A percentile compares a stretch with the other conserved stretches of the same genome.
Evolutionary conservation across 2,797 vertebrate genomes (phyloP).

Genomic region (Sebastes hubbsi): DNA sequence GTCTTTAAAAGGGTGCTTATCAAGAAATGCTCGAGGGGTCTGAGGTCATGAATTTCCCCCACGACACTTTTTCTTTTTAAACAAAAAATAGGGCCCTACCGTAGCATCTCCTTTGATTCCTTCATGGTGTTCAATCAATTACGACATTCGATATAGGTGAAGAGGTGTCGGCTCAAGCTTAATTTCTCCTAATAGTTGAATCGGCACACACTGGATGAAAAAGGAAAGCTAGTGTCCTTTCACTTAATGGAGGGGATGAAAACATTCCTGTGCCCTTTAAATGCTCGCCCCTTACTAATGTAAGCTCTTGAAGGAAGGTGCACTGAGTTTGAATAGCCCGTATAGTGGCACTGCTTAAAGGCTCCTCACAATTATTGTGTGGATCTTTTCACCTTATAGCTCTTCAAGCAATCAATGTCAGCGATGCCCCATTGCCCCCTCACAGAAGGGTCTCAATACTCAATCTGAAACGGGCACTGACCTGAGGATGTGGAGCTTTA

Average conservation of each 20-base stretch:
- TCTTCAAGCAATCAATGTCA: background rate
- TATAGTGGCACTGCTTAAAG: background rate
- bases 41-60: slow-evolving; percentile 11
- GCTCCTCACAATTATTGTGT: background rate
- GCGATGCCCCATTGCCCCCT: background rate
- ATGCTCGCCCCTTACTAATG: background rate
- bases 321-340: background rate
- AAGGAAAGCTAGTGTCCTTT: background rate
- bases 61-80: background rate
- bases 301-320: background rate
- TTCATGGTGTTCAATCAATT: background rate
- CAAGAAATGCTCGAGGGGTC: slow-evolving; percentile 27
- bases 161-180: background rate
- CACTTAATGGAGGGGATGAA: slow-evolving; percentile 9
- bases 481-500: background rate
- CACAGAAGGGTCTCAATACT: background rate
- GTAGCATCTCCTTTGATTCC: background rate
- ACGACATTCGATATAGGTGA: background rate
- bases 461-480: background rate
- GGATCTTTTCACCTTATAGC: background rate
- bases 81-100: background rate
- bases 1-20: slow-evolving; percentile 48
- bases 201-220: background rate
- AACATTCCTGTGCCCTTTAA: slow-evolving; percentile 14
- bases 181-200: background rate